Base-by-base conservation (phyloP, 2,797 vertebrate genomes). In the Paguma larvata region DNA sequence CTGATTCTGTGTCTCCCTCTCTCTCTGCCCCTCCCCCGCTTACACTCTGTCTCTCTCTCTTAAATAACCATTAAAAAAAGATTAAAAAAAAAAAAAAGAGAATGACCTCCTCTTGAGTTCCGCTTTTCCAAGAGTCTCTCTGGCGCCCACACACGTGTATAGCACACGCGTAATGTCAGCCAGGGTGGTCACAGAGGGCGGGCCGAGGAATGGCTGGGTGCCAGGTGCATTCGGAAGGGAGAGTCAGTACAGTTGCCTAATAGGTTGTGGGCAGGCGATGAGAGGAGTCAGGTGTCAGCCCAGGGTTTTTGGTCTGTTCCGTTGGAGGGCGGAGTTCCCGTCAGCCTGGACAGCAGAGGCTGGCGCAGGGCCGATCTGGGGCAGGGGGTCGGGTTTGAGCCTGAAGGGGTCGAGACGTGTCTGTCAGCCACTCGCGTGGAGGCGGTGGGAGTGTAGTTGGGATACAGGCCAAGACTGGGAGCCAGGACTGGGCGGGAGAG, bases 131-230 rank as follows among this genome's bases (percentile, higher is more conserved):
- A 51, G 73, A 85, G 32, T n/a, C 34, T 5, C 21, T 21, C 34
- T 38, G 19, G 68, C 34, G 30, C 65, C 53, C n/a, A 53, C 3
- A 16, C 12, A 1, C 0, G 0, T 1, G 0, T 68, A 7, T 46
- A 72, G 7, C 7, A 5, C 5, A 30, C 13, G 15, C 8, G 11
- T 32, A 7, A 19, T 6, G 16, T 16, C 16, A 34, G 15, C 51
- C 63, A 25, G 70, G 6, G 14, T 32, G 27, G 30, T 7, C 19
- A 41, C 72, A 25, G 62, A 23, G 53, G 51, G 30, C 21, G 32
- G 18, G 41, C 7, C 9, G 63, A 62, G 10, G 44, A 62, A 3
- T 13, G 51, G 63, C 44, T 56, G 2, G 62, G 27, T 32, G 44
- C 53, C 63, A 30, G 44, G n/a, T 6, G 25, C 34, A 1, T 46